Base-by-base conservation (phyloP, 2,888 invertebrate genomes). In the Altica lythri region DNA sequence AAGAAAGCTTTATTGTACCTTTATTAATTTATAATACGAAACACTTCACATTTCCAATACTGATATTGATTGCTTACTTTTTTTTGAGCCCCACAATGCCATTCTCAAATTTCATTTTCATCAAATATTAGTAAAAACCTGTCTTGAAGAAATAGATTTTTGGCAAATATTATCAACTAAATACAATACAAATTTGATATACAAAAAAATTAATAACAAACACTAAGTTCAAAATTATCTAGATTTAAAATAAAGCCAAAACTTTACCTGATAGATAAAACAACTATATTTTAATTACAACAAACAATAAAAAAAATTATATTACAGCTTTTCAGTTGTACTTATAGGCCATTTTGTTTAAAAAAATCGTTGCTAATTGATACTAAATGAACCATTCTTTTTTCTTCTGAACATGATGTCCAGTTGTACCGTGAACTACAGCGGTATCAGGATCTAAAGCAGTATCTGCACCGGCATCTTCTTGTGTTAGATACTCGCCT, bases 401-500 rank as follows among this genome's bases (percentile, higher is more conserved):
- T 66, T 92, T 88, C 79, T 93, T 93, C 74, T 90, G 88, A 65
- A 95, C 94, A 74, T 93, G 88, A 71, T 94, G 93, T 4, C 95
- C 95, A 5, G 95, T 94, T 59, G 90, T 85, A 10, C 92, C 92
- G 57, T 91, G 88, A 18, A 95, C 88, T 16, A 97, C 93, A 2
- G 97, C 97, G n/a, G 90, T 86, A 77, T 97, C 95, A 0, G 90
- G 92, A 78, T 94, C 95, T 4, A 90, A 82, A 1, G 95, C 95
- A 43, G 89, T 88, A 64, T 90, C 91, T 4, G 96, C 95, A 10
- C 96, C 96, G 62, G 93, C 90, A 73, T 97, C 97, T 79, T 97
- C 97, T 79, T 96, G 89, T 0, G 97, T 98, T 46, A 95, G 81
- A 73, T 98, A 98, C 75, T 95, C 95, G 47, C 97, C 96, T 79